Percentiles rank a stretch among this genome's conserved stretches.
Evolutionary conservation across 1,140 invertebrate genomes (phyloP).

Genomic region (Procambarus clarkii): DNA sequence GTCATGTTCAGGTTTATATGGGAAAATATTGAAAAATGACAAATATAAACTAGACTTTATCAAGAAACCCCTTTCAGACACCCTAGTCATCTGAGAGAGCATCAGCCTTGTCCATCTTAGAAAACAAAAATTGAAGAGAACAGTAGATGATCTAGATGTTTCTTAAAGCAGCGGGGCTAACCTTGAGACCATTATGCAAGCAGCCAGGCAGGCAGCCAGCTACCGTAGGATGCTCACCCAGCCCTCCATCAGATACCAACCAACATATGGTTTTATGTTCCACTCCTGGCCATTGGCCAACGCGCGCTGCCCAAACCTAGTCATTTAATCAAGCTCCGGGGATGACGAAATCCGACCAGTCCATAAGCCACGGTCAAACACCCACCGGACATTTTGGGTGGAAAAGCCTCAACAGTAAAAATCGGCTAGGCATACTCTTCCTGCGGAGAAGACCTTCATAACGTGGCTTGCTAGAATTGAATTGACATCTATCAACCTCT

Average conservation of each 20-base stretch:
- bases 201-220: neutral
- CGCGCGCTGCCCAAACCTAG: neutral
- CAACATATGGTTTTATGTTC: neutral
- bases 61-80: too few species aligned
- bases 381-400: too few species aligned
- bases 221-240: neutral
- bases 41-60: too few species aligned
- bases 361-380: neutral
- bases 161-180: neutral
- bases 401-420: neutral
- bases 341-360: neutral
- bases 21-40: too few species aligned
- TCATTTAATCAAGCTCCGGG: neutral
- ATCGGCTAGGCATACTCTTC: neutral
- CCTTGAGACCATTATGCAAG: neutral
- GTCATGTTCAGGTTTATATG: too few species aligned
- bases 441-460: neutral
- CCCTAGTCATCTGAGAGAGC: too few species aligned
- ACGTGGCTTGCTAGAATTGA: slow-evolving; percentile 16
- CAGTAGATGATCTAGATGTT: too few species aligned
- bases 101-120: too few species aligned
- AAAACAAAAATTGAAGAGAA: too few species aligned
- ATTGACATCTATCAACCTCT: slow-evolving; percentile 36
- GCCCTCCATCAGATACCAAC: neutral
- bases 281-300: neutral